These are phyloP conservation scores for Drosophila lacertosa DNA, from an alignment of 1,140 invertebrate genomes.

Conservation along the genomic window DNA sequence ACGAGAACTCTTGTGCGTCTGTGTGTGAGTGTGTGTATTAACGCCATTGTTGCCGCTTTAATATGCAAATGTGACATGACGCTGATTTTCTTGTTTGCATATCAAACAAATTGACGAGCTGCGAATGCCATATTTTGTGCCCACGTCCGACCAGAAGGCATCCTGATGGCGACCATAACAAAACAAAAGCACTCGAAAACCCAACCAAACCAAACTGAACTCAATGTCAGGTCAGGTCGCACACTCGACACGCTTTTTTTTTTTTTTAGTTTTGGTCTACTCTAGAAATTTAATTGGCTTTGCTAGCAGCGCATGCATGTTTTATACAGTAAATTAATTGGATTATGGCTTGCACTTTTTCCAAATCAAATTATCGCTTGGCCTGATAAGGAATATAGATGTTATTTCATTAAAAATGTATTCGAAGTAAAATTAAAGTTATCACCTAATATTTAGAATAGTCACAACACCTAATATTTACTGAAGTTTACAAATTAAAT, in stretches of 20 bases:
- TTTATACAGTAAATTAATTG: neutral
- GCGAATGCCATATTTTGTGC: constrained; percentile 21
- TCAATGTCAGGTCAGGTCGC: constrained; percentile 39
- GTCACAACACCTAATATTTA: too few relatives aligned
- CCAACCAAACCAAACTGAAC: constrained; percentile 17
- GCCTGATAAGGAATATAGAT: too few relatives aligned
- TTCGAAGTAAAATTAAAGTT: too few relatives aligned
- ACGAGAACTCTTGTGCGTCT: neutral
- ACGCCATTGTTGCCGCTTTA: constrained; percentile 25
- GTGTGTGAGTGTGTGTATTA: neutral
- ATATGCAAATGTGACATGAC: constrained; percentile 46
- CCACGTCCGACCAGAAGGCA: constrained; percentile 9
- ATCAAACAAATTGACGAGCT: constrained; percentile 47
- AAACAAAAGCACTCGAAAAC: constrained; percentile 45
- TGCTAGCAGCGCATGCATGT: neutral
- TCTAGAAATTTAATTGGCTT: neutral
- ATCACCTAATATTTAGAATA: too few relatives aligned
- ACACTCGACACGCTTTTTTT: constrained; percentile 39
- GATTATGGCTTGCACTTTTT: neutral
- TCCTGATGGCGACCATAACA: constrained; percentile 8
- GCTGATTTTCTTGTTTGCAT: constrained; percentile 47
- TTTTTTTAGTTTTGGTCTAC: too few relatives aligned
- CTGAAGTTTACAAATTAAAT: too few relatives aligned
- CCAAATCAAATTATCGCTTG: too few relatives aligned
- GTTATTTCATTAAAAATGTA: too few relatives aligned